A percentile compares a stretch with the other conserved stretches of the same genome.
These are phyloP conservation scores for Helleia helle DNA, from an alignment of 2,888 invertebrate genomes.

Conservation along the genomic window DNA sequence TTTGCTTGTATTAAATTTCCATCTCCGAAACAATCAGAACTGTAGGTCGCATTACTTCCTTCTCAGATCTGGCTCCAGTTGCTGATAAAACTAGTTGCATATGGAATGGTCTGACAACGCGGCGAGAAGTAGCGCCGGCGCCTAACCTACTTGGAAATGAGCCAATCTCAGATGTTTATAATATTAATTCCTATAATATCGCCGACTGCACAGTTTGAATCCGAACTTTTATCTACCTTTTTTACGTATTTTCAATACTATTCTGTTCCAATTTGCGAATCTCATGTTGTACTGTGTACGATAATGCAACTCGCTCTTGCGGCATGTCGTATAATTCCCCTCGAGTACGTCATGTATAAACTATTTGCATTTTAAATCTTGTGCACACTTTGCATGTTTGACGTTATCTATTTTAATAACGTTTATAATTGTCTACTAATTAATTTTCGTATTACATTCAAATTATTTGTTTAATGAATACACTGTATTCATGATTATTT, in stretches of 20 bases:
- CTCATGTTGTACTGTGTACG: neutral
- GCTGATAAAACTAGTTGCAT: slow-evolving; percentile 24
- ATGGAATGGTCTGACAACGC: slow-evolving; percentile 33
- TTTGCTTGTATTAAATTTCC: neutral
- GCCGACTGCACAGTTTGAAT: slow-evolving; percentile 29
- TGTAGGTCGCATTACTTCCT: slow-evolving; percentile 6
- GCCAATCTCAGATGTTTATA: slow-evolving; percentile 61
- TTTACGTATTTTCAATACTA: slow-evolving; percentile 1
- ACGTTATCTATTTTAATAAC: neutral
- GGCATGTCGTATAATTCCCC: slow-evolving; percentile 13
- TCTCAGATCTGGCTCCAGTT: slow-evolving; percentile 5
- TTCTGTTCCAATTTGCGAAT: slow-evolving; percentile 1
- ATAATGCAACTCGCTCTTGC: slow-evolving; percentile 7
- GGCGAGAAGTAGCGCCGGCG: slow-evolving; percentile 47
- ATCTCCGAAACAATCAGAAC: neutral
- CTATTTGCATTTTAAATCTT: slow-evolving; percentile 22
- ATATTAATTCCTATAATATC: slow-evolving; percentile 50
- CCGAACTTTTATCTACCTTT: slow-evolving; percentile 2
- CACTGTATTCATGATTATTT: no score
- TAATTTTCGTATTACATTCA: no score
- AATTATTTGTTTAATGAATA: neutral
- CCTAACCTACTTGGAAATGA: slow-evolving; percentile 51
- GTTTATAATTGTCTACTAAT: neutral
- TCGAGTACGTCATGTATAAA: slow-evolving; percentile 13
- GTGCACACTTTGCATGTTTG: slow-evolving; percentile 2